Base-by-base conservation (phyloP, 2,888 invertebrate genomes). In the Cabera pusaria region DNA sequence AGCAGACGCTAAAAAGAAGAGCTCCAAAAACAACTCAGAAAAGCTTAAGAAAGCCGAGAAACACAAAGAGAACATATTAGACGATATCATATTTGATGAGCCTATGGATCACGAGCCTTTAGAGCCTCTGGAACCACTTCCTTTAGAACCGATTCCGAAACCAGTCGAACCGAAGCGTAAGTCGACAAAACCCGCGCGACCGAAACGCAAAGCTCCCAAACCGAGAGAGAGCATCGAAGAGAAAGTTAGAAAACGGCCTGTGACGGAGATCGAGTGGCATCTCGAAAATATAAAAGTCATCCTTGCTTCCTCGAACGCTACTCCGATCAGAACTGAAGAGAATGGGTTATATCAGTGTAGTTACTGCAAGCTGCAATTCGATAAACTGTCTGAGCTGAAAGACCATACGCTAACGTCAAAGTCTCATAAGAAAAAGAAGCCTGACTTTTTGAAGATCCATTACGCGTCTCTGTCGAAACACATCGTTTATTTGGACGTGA, bases 401-500 rank as follows among this genome's bases (percentile, higher is more conserved):
- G 36, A 16, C 1, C 85, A 85, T 28, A 73, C 75, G 0, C 9
- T 59, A 0, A 36, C 61, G 3, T 42, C 52, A 1, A 49, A 52
- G 22, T 35, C 35, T 12, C 52, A 52, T 29, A 52, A 52, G 23
- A 52, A 52, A n/a, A 49, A 49, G 9, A 52, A 53, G 23, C 66
- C 70, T 0, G 63, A 70, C 3, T 78, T 73, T 41, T 64, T 75
- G 17, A 71, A 71, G 22, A 61, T 60, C 0, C 39, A 39, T 5
- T 35, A 35, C 20, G 49, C 65, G 3, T 68, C 69, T 0, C 41
- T 82, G 0, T 70, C 75, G 0, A 60, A 62, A 21, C 75, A 73
- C 23, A 69, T 75, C 0, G 74, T 81, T 0, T 76, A 77, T 37
- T 47, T 84, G 1, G 84, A 84, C 16, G 72, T 83, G 0, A 78